Evolutionary conservation across 2,888 invertebrate species (phyloP).

Genomic region (Scaeva pyrastri): DNA sequence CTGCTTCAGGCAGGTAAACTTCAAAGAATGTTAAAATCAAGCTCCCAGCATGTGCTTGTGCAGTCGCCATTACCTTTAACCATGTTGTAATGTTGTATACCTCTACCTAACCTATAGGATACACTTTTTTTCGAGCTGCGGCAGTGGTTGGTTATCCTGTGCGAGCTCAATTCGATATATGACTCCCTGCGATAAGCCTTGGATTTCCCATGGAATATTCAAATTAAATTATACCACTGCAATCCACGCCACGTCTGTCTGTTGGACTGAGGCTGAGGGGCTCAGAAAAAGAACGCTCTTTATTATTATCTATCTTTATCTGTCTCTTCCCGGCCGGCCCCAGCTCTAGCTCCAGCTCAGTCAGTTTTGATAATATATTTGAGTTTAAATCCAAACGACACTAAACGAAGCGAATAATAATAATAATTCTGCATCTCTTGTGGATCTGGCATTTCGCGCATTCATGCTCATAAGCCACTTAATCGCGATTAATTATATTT

Average conservation of each 20-base stretch:
- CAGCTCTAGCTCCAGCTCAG: neutral
- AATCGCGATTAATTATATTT: constrained; percentile 64
- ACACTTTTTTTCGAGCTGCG: neutral
- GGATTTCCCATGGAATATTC: constrained; percentile 41
- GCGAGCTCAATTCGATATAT: neutral
- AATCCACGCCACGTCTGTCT: neutral
- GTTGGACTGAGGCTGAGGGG: neutral
- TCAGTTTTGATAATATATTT: constrained; percentile 24
- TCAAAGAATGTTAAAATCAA: constrained; percentile 38
- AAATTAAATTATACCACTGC: constrained; percentile 48
- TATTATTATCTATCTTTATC: constrained; percentile 32
- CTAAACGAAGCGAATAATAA: constrained; percentile 55
- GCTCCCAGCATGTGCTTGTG: constrained; percentile 22
- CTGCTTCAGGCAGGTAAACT: constrained; percentile 20
- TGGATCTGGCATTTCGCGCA: constrained; percentile 46
- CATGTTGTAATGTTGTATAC: too few relatives aligned
- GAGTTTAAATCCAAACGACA: constrained; percentile 34
- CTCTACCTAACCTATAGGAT: neutral
- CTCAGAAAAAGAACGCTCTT: constrained; percentile 12
- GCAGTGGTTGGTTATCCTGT: constrained; percentile 14
- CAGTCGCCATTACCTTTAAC: constrained; percentile 10
- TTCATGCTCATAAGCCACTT: constrained; percentile 64
- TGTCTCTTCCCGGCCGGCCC: neutral
- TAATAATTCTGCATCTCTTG: constrained; percentile 53
- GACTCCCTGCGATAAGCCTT: constrained; percentile 18